A percentile compares a stretch with the other conserved stretches of the same genome.
These are phyloP conservation scores for Leptogaster cylindrica DNA, from an alignment of 2,888 invertebrate species.

Conservation along the genomic window DNA sequence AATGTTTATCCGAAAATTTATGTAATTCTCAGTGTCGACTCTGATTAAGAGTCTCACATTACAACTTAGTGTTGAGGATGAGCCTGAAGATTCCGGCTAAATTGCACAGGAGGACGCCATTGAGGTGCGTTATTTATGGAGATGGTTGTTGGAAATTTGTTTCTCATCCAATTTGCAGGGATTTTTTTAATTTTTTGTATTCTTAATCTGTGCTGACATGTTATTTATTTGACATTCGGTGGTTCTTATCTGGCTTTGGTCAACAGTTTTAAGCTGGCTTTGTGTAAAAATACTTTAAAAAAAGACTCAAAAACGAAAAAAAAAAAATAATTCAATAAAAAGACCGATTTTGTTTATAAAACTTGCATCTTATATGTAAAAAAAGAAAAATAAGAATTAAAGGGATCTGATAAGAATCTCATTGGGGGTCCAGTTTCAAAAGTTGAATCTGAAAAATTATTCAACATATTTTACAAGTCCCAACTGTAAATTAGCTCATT, in stretches of 20 bases:
- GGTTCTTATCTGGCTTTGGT: background rate
- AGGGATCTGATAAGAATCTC: background rate
- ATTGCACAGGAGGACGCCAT: constrained; percentile 10
- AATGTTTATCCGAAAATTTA: constrained; percentile 6
- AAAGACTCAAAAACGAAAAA: background rate
- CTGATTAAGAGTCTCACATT: background rate
- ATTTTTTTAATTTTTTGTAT: background rate
- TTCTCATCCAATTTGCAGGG: background rate
- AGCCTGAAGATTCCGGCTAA: background rate
- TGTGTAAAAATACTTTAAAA: background rate
- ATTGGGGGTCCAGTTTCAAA: background rate
- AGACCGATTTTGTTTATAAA: background rate
- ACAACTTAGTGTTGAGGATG: background rate
- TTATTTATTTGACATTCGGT: constrained; percentile 5
- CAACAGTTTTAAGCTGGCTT: background rate
- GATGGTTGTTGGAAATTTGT: constrained; percentile 2
- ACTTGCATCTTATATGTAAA: background rate
- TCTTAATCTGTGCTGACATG: background rate
- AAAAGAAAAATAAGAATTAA: background rate
- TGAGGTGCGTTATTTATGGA: constrained; percentile 2
- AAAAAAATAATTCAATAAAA: background rate
- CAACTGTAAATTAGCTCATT: background rate
- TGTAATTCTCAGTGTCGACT: background rate
- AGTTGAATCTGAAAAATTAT: background rate
- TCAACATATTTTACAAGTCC: background rate